These are phyloP conservation scores for Yoshiicerus persimilis DNA, from an alignment of 1,140 invertebrate species.

Conservation along the genomic window DNA sequence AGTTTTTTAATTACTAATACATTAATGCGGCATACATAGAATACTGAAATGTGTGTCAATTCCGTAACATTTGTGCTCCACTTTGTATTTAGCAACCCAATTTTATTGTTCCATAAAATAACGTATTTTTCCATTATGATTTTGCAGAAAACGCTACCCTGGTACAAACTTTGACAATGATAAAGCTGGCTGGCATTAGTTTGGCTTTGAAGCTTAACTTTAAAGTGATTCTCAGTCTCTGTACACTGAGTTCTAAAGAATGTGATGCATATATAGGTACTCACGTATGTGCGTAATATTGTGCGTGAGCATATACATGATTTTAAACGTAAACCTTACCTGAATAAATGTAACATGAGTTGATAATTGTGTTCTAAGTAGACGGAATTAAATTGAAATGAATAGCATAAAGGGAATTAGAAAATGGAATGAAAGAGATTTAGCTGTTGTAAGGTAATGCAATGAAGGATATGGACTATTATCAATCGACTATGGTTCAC, in stretches of 20 bases:
- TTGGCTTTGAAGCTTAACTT: background rate
- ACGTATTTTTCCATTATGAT: background rate
- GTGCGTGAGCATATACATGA: too few relatives aligned
- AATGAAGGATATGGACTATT: background rate
- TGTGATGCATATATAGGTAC: background rate
- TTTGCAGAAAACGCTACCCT: background rate
- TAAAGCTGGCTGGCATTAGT: background rate
- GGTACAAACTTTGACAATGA: background rate
- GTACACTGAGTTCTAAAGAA: too few relatives aligned
- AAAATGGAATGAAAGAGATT: background rate
- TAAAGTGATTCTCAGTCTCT: background rate
- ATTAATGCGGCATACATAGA: too few relatives aligned
- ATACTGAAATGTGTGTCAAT: too few relatives aligned
- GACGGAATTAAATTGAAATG: background rate
- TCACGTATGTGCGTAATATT: background rate
- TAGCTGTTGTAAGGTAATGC: background rate
- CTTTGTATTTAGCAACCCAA: too few relatives aligned
- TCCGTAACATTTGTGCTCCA: too few relatives aligned
- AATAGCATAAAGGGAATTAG: background rate
- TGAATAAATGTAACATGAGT: background rate
- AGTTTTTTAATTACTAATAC: too few relatives aligned
- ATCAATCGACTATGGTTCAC: background rate
- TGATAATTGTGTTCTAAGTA: background rate
- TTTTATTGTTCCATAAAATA: too few relatives aligned
- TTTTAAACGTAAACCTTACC: background rate